Conservation (phyloP, 1,140 invertebrate species). For the Euura saliciscinereae region DNA sequence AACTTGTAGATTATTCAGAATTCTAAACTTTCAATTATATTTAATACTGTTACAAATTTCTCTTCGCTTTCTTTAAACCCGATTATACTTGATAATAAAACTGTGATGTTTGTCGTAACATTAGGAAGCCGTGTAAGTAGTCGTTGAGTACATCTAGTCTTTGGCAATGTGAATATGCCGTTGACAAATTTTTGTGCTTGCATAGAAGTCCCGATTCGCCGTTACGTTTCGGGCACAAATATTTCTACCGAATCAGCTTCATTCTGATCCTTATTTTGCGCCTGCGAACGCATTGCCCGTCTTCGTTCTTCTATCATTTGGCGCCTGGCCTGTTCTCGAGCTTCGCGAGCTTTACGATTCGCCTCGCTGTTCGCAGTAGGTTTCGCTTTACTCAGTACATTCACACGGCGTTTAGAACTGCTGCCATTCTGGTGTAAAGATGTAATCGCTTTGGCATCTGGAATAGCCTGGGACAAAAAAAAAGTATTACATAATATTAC, state of each 20-base stretch:
- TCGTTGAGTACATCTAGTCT: slow-evolving; percentile 1
- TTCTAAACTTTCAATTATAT: not conserved
- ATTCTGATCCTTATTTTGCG: slow-evolving; percentile 45
- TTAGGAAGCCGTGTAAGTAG: not conserved
- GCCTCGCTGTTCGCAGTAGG: slow-evolving; percentile 54
- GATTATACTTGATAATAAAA: not conserved
- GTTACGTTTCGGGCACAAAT: slow-evolving; percentile 65
- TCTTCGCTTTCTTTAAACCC: not conserved
- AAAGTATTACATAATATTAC: slow-evolving; percentile 8
- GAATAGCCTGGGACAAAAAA: slow-evolving; percentile 31
- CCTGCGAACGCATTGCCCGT: slow-evolving; percentile 66
- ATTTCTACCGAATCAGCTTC: slow-evolving; percentile 63
- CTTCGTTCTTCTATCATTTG: slow-evolving; percentile 80
- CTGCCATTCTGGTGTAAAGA: slow-evolving; percentile 41
- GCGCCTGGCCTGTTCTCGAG: slow-evolving; percentile 79
- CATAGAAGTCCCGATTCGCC: not conserved
- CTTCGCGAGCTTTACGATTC: slow-evolving; percentile 62
- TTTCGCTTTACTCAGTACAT: slow-evolving; percentile 55
- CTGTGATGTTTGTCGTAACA: slow-evolving; percentile 3
- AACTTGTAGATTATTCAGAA: not conserved
- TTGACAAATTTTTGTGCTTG: not conserved
- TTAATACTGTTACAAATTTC: not conserved
- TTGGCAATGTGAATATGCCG: not conserved
- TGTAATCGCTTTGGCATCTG: slow-evolving; percentile 31
- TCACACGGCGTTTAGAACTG: slow-evolving; percentile 39